Evolutionary conservation across 2,113 vertebrate genomes (phyloP).

Genomic region (Macheiramphus alcinus): DNA sequence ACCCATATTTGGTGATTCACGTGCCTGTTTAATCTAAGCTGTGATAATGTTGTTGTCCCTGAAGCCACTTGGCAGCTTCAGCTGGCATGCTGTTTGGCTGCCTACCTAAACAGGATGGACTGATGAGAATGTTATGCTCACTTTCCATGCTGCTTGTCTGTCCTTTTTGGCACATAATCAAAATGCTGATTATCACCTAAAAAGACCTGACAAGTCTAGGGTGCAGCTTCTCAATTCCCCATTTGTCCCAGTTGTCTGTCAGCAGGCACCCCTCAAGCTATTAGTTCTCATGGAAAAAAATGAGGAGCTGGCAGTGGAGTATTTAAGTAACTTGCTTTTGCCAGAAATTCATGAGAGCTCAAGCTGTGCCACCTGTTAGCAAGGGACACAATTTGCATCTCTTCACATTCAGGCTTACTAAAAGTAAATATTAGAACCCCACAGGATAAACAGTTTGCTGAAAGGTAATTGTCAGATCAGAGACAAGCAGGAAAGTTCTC

Average conservation of each 20-base stretch:
- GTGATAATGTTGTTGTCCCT: background rate
- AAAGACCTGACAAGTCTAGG: background rate
- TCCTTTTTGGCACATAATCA: background rate
- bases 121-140: background rate
- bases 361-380: conserved; percentile 28
- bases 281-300: background rate
- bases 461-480: background rate
- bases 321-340: background rate
- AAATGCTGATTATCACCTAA: background rate
- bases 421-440: conserved; percentile 34
- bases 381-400: conserved; percentile 6
- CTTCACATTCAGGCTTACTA: background rate
- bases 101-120: background rate
- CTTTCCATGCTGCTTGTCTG: conserved; percentile 4
- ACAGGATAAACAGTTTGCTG: conserved; percentile 7
- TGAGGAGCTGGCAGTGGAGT: background rate
- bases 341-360: background rate
- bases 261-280: background rate
- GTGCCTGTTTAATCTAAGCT: background rate
- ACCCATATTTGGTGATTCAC: background rate
- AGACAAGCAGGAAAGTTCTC: background rate
- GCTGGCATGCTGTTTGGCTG: conserved; percentile 3
- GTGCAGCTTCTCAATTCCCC: background rate
- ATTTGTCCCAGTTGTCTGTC: background rate
- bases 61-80: background rate